phyloP scores from a whole-genome alignment of 23 tunicate genomes.

The Clavelina lepadiformis region DNA sequence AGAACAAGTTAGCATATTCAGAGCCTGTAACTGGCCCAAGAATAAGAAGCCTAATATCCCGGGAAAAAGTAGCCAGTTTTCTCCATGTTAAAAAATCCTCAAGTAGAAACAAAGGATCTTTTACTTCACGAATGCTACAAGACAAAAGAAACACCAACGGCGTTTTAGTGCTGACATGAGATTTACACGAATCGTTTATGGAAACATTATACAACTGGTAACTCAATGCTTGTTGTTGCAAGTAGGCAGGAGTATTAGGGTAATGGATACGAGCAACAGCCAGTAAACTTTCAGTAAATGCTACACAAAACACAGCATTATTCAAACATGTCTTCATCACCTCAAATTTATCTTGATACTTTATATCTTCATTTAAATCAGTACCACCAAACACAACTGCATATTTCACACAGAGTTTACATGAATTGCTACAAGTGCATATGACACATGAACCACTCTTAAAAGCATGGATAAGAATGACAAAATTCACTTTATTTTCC shows the following conservation, averaged over 20 bases:
- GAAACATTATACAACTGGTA: slow-evolving; percentile 10
- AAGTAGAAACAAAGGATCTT: slow-evolving; percentile 65
- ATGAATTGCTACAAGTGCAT: slow-evolving; percentile 20
- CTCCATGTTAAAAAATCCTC: slow-evolving; percentile 26
- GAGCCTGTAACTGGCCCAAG: slow-evolving; percentile 51
- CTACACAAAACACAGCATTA: slow-evolving; percentile 43
- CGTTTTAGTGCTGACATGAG: not conserved
- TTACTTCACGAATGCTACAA: slow-evolving; percentile 70
- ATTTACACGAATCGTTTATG: not conserved
- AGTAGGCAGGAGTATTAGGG: slow-evolving; percentile 8
- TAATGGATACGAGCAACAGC: slow-evolving; percentile 1
- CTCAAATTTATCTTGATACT: slow-evolving; percentile 16
- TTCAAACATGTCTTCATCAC: slow-evolving; percentile 34
- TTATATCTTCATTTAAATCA: slow-evolving; percentile 75
- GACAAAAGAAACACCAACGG: slow-evolving; percentile 50
- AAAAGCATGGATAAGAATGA: slow-evolving; percentile 59
- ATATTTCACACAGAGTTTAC: slow-evolving; percentile 27
- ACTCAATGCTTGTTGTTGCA: slow-evolving; percentile 68
- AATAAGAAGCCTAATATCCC: slow-evolving; percentile 56
- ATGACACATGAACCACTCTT: slow-evolving; percentile 59
- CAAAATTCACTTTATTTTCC: slow-evolving; percentile 13
- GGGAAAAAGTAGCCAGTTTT: not conserved
- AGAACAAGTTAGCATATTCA: slow-evolving; percentile 19
- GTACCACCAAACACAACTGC: slow-evolving; percentile 93
- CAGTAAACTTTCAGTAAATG: slow-evolving; percentile 43